A percentile compares a stretch with the other conserved stretches of the same genome.
These are phyloP conservation scores for Ascaphus truei DNA, from an alignment of 2,113 vertebrate genomes.

Conservation along the genomic window DNA sequence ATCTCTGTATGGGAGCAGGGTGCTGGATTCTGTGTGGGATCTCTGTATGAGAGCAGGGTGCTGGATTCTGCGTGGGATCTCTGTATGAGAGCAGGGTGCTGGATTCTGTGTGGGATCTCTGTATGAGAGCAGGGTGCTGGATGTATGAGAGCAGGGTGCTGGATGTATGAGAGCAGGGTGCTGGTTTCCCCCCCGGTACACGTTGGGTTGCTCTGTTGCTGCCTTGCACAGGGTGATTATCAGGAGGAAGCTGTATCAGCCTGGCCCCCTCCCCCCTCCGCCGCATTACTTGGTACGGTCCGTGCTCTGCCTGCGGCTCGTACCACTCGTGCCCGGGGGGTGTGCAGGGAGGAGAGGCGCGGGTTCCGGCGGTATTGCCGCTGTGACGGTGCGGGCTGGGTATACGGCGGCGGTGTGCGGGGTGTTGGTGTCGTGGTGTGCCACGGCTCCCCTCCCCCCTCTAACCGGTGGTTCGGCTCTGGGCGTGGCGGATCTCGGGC, in stretches of 20 bases:
- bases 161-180: too few species aligned
- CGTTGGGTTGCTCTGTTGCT: too few species aligned
- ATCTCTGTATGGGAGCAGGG: too few species aligned
- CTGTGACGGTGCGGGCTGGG: neutral
- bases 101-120: too few species aligned
- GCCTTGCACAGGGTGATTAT: neutral
- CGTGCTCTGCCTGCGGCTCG: neutral
- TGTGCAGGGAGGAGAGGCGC: neutral
- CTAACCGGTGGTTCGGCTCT: neutral
- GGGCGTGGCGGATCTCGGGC: slow-evolving; percentile 22
- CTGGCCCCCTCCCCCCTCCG: neutral
- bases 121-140: too few species aligned
- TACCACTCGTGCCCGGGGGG: neutral
- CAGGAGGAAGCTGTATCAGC: slow-evolving; percentile 10
- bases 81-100: too few species aligned
- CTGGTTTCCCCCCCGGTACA: too few species aligned
- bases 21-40: too few species aligned
- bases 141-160: too few species aligned
- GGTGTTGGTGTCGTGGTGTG: neutral
- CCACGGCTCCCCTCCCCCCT: neutral
- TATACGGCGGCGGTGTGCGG: neutral
- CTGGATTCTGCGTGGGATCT: too few species aligned
- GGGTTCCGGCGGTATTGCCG: neutral
- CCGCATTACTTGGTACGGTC: slow-evolving; percentile 23
- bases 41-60: too few species aligned